Evolutionary conservation across 1,140 invertebrate genomes (phyloP).

Genomic region (Calephelis virginiensis): DNA sequence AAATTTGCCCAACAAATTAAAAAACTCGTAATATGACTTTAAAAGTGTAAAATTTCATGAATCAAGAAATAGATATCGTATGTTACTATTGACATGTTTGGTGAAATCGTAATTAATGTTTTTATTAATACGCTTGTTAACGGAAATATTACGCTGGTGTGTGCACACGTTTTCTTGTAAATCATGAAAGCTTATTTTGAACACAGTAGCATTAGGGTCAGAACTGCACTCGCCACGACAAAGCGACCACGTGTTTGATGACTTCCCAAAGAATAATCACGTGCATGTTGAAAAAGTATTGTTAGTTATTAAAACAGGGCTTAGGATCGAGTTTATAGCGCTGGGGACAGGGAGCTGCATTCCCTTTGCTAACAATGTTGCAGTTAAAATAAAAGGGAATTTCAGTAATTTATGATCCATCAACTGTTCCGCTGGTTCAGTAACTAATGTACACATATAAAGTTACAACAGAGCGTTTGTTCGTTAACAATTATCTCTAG

Average conservation of each 20-base stretch:
- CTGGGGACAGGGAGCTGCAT: background rate
- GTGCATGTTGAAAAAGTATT: background rate
- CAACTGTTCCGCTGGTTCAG: too few species aligned
- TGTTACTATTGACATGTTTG: too few species aligned
- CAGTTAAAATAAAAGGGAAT: background rate
- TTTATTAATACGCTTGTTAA: too few species aligned
- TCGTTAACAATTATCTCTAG: too few species aligned
- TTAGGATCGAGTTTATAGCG: background rate
- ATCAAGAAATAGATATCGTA: too few species aligned
- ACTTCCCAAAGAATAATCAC: conserved; percentile 6
- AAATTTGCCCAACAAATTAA: too few species aligned
- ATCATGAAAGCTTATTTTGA: conserved; percentile 14
- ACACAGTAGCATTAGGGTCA: conserved; percentile 15
- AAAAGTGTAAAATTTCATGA: too few species aligned
- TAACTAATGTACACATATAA: too few species aligned
- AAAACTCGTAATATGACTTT: too few species aligned
- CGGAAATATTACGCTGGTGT: background rate
- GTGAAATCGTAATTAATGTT: too few species aligned
- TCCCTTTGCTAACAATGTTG: conserved; percentile 2
- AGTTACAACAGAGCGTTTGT: too few species aligned
- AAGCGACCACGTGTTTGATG: conserved; percentile 14
- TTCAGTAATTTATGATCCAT: too few species aligned
- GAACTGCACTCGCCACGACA: conserved; percentile 5
- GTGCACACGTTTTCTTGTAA: background rate
- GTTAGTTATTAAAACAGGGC: conserved; percentile 2